A percentile compares a stretch with the other conserved stretches of the same genome.
phyloP scores from a whole-genome alignment of 2,888 invertebrate genomes.

The Sarcophaga subvicina region DNA sequence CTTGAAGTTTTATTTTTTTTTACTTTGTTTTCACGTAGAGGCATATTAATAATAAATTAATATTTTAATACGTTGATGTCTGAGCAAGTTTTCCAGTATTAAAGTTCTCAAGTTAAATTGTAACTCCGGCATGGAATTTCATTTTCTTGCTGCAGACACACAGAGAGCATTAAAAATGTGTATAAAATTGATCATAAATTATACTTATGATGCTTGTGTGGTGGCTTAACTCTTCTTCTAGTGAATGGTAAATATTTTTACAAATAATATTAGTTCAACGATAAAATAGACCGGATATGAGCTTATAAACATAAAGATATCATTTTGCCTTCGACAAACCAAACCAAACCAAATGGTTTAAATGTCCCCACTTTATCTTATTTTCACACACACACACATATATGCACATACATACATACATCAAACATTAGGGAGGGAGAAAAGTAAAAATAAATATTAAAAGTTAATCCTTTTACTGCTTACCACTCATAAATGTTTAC shows the following conservation, averaged over 20 bases:
- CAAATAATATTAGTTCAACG: constrained; percentile 60
- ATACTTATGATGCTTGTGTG: constrained; percentile 3
- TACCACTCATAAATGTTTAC: constrained; percentile 67
- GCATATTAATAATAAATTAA: too few relatives aligned
- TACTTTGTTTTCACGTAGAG: too few relatives aligned
- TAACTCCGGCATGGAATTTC: too few relatives aligned
- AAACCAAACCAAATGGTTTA: constrained; percentile 40
- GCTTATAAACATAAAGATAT: constrained; percentile 67
- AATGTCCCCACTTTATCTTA: neutral
- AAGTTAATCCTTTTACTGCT: constrained; percentile 65
- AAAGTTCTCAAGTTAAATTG: too few relatives aligned
- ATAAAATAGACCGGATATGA: constrained; percentile 67
- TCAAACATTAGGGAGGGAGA: neutral
- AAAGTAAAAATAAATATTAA: constrained; percentile 61
- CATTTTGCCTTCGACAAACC: constrained; percentile 24
- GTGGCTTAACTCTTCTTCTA: neutral
- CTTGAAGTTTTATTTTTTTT: too few relatives aligned
- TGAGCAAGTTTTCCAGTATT: too few relatives aligned
- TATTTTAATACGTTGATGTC: too few relatives aligned
- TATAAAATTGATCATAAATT: constrained; percentile 43
- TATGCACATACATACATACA: neutral
- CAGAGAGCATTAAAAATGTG: constrained; percentile 42
- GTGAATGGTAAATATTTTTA: constrained; percentile 53
- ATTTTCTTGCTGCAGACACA: too few relatives aligned
- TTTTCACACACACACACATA: neutral